Percentiles rank a stretch among this genome's conserved stretches.
Evolutionary conservation across 2,888 invertebrate species (phyloP).

Genomic region (Synergus laeviventris): DNA sequence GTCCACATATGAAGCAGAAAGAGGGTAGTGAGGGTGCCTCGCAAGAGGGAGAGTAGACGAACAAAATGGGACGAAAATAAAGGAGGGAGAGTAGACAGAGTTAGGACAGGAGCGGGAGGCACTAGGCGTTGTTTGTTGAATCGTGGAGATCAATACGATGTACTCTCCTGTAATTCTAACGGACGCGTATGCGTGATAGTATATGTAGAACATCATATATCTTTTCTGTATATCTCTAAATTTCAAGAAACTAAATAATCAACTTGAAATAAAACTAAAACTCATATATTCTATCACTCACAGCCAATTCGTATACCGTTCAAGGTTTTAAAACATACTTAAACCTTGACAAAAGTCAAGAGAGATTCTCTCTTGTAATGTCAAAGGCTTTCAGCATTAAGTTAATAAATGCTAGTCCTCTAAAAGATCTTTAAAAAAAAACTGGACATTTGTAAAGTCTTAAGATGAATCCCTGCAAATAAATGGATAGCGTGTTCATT

Average conservation of each 20-base stretch:
- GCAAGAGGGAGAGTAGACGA: constrained; percentile 48
- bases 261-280: neutral
- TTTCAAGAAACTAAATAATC: neutral
- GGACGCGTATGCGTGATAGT: constrained; percentile 41
- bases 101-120: constrained; percentile 60
- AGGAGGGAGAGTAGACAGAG: constrained; percentile 41
- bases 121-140: constrained; percentile 74
- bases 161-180: constrained; percentile 60
- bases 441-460: neutral
- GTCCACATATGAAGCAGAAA: constrained; percentile 48
- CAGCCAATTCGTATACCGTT: neutral
- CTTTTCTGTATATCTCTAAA: neutral
- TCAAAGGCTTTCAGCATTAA: neutral
- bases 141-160: constrained; percentile 73
- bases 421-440: neutral
- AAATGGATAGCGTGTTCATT: constrained; percentile 10
- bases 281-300: neutral
- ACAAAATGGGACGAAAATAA: constrained; percentile 48
- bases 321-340: neutral
- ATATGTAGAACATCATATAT: neutral
- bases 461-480: neutral
- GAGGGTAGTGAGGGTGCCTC: constrained; percentile 54
- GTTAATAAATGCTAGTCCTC: neutral
- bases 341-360: neutral
- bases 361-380: too few species aligned